These are phyloP conservation scores for Fregata magnificens DNA, from an alignment of 2,113 vertebrate genomes.

Conservation along the genomic window DNA sequence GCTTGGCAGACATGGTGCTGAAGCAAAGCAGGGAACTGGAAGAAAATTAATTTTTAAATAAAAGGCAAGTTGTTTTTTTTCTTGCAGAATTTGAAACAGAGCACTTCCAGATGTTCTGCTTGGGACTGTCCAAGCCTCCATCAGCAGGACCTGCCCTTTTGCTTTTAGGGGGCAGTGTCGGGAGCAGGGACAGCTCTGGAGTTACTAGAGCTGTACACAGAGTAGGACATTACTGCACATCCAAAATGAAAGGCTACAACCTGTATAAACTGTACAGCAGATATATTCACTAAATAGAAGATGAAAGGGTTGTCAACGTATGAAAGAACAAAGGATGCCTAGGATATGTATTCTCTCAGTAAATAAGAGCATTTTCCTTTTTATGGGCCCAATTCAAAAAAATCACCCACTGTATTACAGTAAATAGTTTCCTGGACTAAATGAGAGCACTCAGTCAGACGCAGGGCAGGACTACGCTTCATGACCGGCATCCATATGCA, in stretches of 20 bases:
- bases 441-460: background rate
- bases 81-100: background rate
- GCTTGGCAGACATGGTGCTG: rapidly evolving
- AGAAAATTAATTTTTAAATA: background rate
- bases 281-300: rapidly evolving
- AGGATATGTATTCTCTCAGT: background rate
- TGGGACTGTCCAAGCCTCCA: background rate
- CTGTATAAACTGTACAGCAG: rapidly evolving
- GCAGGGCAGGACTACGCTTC: too few species aligned
- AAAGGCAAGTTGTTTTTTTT: background rate
- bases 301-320: background rate
- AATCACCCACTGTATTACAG: background rate
- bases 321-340: background rate
- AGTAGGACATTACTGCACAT: rapidly evolving
- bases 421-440: background rate
- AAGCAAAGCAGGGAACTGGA: background rate
- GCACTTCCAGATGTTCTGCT: background rate
- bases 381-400: background rate
- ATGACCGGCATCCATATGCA: background rate
- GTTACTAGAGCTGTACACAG: background rate
- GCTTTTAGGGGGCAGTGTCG: background rate
- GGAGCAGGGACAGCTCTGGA: background rate
- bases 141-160: background rate
- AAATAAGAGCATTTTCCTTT: background rate
- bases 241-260: background rate